Evolutionary conservation across 2,797 vertebrate genomes (phyloP), one percentile per base, ranked within the genome.

Genomic region (Poeciliopsis paucimaculata): DNA sequence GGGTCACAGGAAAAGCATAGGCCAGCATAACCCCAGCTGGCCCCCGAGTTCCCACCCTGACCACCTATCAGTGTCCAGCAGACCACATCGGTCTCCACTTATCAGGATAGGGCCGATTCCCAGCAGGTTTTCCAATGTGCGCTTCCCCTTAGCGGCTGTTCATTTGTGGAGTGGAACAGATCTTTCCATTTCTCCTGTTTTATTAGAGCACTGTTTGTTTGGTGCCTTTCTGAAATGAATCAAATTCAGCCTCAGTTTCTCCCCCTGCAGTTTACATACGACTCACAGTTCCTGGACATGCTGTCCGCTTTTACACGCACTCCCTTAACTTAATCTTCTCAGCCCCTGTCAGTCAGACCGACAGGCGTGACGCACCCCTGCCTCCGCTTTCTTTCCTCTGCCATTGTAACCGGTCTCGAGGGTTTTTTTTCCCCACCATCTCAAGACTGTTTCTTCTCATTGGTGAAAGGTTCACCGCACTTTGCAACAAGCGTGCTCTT

Each of bases 51-150:
- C 47, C 78, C 90, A 87, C 91, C 89, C 91, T 91, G 90, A 73
- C 66, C 49, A 82, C 80, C 77, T 94, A 93, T 95, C 92, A 90
- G 88, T 78, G 78, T 88, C 82, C 87, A 84, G 76, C 93, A 93
- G 91, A 87, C 78, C 82, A 72, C 77, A 78, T 15, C 70, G 62
- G 87, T 75, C 80, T 89, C 36, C 55, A 86, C 80, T 90, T 92
- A 93, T 91, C 93, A 91, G 87, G 85, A 90, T 84, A 76, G 71
- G 88, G 70, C 79, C 81, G 89, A 87, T 91, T 89, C 88, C 80
- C 78, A 76, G 72, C 85, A 76, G 64, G 51, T 53, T 53, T 90
- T 90, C 90, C 87, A 87, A 79, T 49, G 83, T 45, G 72, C 77
- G 86, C 76, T 53, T 81, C 70, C 57, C 36, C 78, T 53, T 72